Conservation (phyloP, 2,113 vertebrate species). For the Gadus chalcogrammus region DNA sequence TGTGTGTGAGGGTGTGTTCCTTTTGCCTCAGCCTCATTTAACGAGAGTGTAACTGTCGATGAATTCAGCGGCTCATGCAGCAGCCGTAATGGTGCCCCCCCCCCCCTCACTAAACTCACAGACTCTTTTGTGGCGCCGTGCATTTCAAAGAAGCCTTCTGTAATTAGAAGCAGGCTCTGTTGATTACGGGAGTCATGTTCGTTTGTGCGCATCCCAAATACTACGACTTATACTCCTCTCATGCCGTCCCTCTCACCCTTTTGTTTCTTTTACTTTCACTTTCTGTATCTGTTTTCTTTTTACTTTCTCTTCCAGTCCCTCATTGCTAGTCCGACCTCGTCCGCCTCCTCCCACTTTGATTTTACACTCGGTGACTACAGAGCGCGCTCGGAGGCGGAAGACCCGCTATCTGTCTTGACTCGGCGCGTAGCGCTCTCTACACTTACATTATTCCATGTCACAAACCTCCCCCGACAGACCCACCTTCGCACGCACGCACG, state of each 20-base stretch:
- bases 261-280: background rate
- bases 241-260: background rate
- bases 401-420: too few relatives aligned
- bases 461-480: too few relatives aligned
- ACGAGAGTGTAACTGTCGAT: too few relatives aligned
- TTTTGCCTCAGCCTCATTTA: conserved; percentile 6
- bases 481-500: too few relatives aligned
- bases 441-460: too few relatives aligned
- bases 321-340: too few relatives aligned
- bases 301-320: background rate
- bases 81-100: too few relatives aligned
- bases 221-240: background rate
- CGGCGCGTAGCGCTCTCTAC: too few relatives aligned
- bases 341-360: too few relatives aligned
- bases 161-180: conserved; percentile 31
- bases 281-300: background rate
- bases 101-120: conserved; percentile 26
- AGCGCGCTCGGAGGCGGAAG: too few relatives aligned
- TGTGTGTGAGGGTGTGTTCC: conserved; percentile 1
- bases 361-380: too few relatives aligned
- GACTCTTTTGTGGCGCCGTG: conserved; percentile 25
- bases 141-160: conserved; percentile 37
- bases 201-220: conserved; percentile 33
- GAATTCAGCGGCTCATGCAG: too few relatives aligned
- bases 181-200: conserved; percentile 30